phyloP scores from a whole-genome alignment of 2,888 invertebrate genomes.

The Marasmarcha lunaedactyla region DNA sequence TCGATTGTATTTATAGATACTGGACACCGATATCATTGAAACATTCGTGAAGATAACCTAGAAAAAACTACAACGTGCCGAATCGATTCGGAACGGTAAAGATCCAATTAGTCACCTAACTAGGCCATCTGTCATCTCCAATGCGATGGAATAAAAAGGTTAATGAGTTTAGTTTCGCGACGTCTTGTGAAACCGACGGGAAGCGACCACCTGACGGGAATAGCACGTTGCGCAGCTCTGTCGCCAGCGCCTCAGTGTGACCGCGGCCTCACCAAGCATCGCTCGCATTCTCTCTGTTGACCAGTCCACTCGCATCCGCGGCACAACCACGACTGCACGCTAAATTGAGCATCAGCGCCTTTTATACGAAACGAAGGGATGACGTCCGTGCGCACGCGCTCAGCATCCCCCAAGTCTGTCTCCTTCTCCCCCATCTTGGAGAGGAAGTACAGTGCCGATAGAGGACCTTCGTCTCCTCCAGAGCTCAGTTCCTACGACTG shows the following conservation, averaged over 20 bases:
- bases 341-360: constrained; percentile 33
- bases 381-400: constrained; percentile 74
- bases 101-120: not conserved
- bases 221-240: constrained; percentile 58
- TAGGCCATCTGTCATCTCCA: constrained; percentile 7
- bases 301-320: constrained; percentile 57
- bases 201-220: constrained; percentile 66
- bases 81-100: not conserved
- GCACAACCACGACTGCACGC: constrained; percentile 58
- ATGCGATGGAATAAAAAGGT: constrained; percentile 33
- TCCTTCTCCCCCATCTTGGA: constrained; percentile 74
- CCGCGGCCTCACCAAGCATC: constrained; percentile 58
- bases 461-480: constrained; percentile 40
- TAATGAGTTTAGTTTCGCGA: constrained; percentile 49
- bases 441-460: constrained; percentile 63
- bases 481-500: constrained; percentile 51
- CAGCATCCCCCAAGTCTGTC: constrained; percentile 74
- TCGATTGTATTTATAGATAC: constrained; percentile 18
- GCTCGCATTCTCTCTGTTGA: constrained; percentile 30
- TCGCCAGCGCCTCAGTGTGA: constrained; percentile 54
- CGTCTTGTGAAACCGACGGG: constrained; percentile 60
- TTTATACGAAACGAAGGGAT: constrained; percentile 60
- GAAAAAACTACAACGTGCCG: not conserved
- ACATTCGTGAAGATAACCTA: not conserved
- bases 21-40: not conserved